Evolutionary conservation across 2,797 vertebrate genomes (phyloP).

Genomic region (Calcarius lapponicus): DNA sequence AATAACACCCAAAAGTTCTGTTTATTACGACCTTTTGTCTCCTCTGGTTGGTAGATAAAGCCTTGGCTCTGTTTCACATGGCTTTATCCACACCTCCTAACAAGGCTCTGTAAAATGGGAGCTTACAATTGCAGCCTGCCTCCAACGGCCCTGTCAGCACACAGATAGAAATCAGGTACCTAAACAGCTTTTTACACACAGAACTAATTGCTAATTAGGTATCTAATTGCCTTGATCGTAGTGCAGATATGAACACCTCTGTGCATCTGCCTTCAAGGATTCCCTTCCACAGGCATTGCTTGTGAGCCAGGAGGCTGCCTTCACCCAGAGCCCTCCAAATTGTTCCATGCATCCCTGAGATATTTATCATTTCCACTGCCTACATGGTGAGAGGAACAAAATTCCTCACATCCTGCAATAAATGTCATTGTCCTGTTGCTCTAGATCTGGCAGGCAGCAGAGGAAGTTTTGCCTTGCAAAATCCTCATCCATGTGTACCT

Average conservation of each 20-base stretch:
- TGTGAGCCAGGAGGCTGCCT: background rate
- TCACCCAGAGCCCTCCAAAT: background rate
- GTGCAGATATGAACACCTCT: background rate
- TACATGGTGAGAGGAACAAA: background rate
- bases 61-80: background rate
- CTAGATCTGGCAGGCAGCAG: background rate
- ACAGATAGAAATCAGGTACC: background rate
- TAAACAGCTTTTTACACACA: background rate
- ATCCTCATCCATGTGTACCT: background rate
- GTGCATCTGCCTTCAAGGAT: background rate
- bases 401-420: background rate
- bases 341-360: background rate
- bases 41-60: background rate
- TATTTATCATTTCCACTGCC: background rate
- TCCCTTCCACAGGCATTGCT: accelerated
- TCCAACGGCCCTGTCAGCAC: background rate
- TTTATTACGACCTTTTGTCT: background rate
- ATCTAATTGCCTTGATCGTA: background rate
- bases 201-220: background rate
- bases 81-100: background rate
- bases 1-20: background rate
- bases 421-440: background rate
- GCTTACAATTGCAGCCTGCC: background rate
- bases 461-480: background rate
- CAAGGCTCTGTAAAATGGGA: background rate